Evolutionary conservation across 2,888 invertebrate genomes (phyloP).

Genomic region (Heteropelma amictum): DNA sequence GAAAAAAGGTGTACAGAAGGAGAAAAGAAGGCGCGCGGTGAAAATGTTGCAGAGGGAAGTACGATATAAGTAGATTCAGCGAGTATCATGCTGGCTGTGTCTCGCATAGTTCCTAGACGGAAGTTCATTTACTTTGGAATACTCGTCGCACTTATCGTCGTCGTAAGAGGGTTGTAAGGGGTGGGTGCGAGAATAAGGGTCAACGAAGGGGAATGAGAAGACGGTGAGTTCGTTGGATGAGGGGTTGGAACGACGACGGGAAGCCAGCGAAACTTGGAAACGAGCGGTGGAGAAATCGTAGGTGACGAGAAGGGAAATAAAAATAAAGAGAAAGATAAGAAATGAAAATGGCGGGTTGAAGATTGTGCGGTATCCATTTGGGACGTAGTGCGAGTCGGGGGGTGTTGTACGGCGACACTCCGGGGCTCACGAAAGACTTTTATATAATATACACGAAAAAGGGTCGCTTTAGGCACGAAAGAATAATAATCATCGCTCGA

Average conservation of each 20-base stretch:
- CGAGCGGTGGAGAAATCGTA: constrained; percentile 9
- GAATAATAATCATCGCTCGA: too few relatives aligned
- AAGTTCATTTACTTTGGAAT: constrained; percentile 61
- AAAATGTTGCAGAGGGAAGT: constrained; percentile 45
- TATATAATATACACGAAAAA: neutral
- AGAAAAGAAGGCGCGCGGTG: constrained; percentile 34
- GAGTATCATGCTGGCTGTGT: constrained; percentile 14
- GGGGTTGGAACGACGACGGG: constrained; percentile 32
- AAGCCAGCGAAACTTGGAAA: constrained; percentile 38
- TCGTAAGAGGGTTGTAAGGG: constrained; percentile 32
- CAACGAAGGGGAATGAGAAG: constrained; percentile 7
- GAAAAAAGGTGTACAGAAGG: constrained; percentile 20
- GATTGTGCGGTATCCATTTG: neutral
- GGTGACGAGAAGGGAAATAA: constrained; percentile 23
- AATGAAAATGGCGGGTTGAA: constrained; percentile 6
- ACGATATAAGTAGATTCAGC: constrained; percentile 52
- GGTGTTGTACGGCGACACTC: neutral
- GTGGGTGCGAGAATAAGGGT: constrained; percentile 36
- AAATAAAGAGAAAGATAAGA: constrained; percentile 18
- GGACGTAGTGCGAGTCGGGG: neutral
- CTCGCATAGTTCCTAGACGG: constrained; percentile 53
- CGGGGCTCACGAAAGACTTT: neutral
- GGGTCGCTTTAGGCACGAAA: too few relatives aligned
- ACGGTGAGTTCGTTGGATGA: constrained; percentile 31
- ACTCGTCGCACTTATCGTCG: constrained; percentile 56